Percentiles rank a stretch among this genome's conserved stretches.
phyloP scores from a whole-genome alignment of 2,888 invertebrate genomes.

The Sphaerophoria taeniata region DNA sequence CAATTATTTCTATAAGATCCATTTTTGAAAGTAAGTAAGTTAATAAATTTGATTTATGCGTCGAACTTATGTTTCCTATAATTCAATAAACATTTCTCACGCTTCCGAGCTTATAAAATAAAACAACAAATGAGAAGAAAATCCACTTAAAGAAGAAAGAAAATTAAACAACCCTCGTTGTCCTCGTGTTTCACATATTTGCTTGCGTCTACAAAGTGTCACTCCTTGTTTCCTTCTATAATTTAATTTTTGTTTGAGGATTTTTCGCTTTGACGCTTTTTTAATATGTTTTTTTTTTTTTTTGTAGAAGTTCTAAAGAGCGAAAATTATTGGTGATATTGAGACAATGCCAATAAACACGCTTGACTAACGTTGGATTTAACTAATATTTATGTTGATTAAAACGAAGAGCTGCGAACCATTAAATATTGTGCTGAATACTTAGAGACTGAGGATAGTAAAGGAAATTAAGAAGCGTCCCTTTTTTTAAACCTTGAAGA shows the following conservation, averaged over 20 bases:
- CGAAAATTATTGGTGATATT: not conserved
- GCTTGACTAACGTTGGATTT: not conserved
- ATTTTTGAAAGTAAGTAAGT: conserved; percentile 13
- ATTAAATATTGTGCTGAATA: not conserved
- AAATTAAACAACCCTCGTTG: not conserved
- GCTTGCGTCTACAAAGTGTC: not conserved
- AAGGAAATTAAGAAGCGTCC: no score
- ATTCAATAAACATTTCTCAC: not conserved
- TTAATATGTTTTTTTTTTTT: no score
- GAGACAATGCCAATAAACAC: not conserved
- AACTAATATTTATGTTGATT: not conserved
- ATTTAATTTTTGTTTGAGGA: not conserved
- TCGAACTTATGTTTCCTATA: not conserved
- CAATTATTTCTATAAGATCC: not conserved
- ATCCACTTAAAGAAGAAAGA: not conserved
- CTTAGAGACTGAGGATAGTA: no score
- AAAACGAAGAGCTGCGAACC: not conserved
- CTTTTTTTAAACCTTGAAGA: no score
- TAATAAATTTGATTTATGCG: conserved; percentile 20
- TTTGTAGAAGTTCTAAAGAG: not conserved
- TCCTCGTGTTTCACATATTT: not conserved
- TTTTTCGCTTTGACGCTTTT: not conserved
- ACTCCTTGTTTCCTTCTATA: not conserved
- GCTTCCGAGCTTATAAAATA: not conserved
- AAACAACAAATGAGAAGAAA: not conserved